phyloP scores from a whole-genome alignment of 2,113 vertebrate genomes.

The Apteryx mantelli region DNA sequence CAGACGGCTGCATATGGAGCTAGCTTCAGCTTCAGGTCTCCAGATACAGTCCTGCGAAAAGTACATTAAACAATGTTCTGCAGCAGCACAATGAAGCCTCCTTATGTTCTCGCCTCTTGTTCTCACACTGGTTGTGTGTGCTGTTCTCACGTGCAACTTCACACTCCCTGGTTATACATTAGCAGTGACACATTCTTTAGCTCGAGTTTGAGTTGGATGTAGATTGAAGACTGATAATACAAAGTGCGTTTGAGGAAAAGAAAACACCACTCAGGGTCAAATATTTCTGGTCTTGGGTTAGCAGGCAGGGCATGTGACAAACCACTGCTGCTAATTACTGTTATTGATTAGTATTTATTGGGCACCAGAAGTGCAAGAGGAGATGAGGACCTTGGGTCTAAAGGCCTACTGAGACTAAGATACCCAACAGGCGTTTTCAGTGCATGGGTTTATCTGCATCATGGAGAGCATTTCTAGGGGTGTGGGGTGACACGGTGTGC shows the following conservation, averaged over 20 bases:
- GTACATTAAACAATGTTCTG: slow-evolving; percentile 1
- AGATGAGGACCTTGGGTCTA: background rate
- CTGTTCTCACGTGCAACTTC: slow-evolving; percentile 61
- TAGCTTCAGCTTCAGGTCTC: background rate
- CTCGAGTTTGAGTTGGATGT: slow-evolving; percentile 12
- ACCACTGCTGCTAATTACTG: background rate
- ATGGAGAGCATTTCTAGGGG: background rate
- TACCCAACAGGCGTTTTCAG: background rate
- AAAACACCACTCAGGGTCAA: slow-evolving; percentile 42
- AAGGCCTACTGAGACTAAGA: background rate
- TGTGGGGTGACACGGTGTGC: background rate
- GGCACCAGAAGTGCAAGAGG: background rate
- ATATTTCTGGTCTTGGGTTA: slow-evolving; percentile 34
- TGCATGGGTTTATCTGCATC: background rate
- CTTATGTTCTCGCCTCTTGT: background rate
- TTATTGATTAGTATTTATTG: slow-evolving; percentile 10
- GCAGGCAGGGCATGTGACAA: slow-evolving; percentile 8
- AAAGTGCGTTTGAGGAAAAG: background rate
- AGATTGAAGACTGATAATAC: slow-evolving; percentile 19
- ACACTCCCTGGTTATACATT: slow-evolving; percentile 64
- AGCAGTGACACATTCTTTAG: slow-evolving; percentile 58
- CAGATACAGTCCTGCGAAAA: background rate
- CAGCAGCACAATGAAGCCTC: background rate
- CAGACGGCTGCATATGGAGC: background rate
- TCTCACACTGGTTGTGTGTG: slow-evolving; percentile 41